Conservation (phyloP, 2,113 vertebrate species). For the Triplophysa dalaica region DNA sequence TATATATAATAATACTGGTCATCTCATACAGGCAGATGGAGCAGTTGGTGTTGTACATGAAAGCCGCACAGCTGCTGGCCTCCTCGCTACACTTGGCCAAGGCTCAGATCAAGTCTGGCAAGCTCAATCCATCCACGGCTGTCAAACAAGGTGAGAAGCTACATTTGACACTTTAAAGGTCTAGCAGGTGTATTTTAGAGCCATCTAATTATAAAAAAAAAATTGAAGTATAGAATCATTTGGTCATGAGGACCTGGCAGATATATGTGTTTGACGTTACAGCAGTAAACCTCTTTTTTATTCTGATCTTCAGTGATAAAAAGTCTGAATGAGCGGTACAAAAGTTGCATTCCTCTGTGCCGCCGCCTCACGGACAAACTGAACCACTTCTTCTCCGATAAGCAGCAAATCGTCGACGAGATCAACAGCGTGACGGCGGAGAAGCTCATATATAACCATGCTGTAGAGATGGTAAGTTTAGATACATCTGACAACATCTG, state of each 20-base stretch:
- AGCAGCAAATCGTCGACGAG: constrained; percentile 94
- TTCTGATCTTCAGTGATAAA: constrained; percentile 81
- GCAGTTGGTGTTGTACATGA: constrained; percentile 96
- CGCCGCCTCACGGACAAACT: constrained; percentile 89
- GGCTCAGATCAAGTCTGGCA: constrained; percentile 91
- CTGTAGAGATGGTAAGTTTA: constrained; percentile 89
- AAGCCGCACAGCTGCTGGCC: constrained; percentile 90
- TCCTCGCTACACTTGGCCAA: constrained; percentile 95
- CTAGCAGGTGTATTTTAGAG: too few relatives aligned
- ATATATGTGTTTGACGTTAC: neutral
- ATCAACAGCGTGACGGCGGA: constrained; percentile 97
- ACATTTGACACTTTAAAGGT: neutral
- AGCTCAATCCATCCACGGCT: constrained; percentile 90
- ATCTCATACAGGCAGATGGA: constrained; percentile 85
- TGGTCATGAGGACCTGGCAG: too few relatives aligned
- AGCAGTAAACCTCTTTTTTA: neutral
- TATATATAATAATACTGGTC: neutral
- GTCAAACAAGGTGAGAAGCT: constrained; percentile 89
- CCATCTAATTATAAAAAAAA: too few relatives aligned
- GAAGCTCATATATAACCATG: constrained; percentile 95
- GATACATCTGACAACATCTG: too few relatives aligned
- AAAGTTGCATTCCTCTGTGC: constrained; percentile 92
- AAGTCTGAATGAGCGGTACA: constrained; percentile 91
- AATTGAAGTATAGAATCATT: too few relatives aligned
- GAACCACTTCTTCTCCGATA: constrained; percentile 95